Base-by-base conservation (phyloP, 2,113 vertebrate species). In the Phodopus roborovskii region DNA sequence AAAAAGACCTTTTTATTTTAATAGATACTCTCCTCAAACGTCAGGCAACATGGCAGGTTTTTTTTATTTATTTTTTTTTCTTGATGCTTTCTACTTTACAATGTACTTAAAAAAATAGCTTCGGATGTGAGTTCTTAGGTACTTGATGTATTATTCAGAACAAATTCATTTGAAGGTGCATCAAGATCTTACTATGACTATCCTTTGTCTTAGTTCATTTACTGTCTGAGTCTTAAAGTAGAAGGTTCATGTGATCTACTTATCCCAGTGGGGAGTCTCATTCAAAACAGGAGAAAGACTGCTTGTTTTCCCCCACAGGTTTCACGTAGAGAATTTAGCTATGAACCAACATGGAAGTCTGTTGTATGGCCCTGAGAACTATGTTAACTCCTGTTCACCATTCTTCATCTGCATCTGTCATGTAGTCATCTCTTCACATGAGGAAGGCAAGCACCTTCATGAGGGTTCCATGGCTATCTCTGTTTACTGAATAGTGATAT, bases 91-190 rank as follows among this genome's bases (percentile, higher is more conserved):
- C 36, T 17, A 91, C 36, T 95, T 96, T 87, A 95, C 83, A 90
- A 91, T 92, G 73, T 93, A 90, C 88, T 95, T 70, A 48, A n/a
- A 77, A 86, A 94, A 96, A 90, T 22, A 90, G 74, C 85, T 96
- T 92, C 96, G 87, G 88, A 91, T 86, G 74, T 97, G 88, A 96
- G 62, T 91, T 95, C 92, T 89, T 94, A 86, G 53, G 30, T 92
- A 71, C 82, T 97, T 97, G 92, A 97, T 98, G 86, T 95, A 96
- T 98, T 96, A 98, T 97, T 97, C 96, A 97, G 85, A 86, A 86
- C 20, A 84, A 91, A 84, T 86, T 95, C 4, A 0, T 95, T 94
- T 97, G 95, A 97, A 97, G 95, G 78, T 92, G 62, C 62, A 70
- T 91, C 88, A 68, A 82, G 88, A 93, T 33, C 79, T 96, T 78